A percentile compares a stretch with the other conserved stretches of the same genome.
Evolutionary conservation across 2,888 invertebrate species (phyloP).

Genomic region (Netelia inedita): DNA sequence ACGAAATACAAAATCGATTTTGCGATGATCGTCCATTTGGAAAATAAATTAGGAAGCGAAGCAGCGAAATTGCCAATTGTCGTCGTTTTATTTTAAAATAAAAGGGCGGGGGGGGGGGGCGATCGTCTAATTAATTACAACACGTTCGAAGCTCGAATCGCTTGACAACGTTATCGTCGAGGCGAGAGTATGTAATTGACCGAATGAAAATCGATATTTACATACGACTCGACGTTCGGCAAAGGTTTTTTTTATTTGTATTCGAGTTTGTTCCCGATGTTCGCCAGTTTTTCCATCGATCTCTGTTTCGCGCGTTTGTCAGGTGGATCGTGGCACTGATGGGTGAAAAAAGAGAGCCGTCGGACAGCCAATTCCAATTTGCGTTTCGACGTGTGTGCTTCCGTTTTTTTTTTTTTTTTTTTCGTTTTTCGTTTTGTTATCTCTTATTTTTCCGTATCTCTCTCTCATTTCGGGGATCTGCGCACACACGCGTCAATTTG

Average conservation of each 20-base stretch:
- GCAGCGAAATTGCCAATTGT: too few relatives aligned
- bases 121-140: background rate
- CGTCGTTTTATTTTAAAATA: too few relatives aligned
- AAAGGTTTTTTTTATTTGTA: background rate
- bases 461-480: slow-evolving; percentile 52
- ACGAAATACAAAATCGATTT: background rate
- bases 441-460: slow-evolving; percentile 34
- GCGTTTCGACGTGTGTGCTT: slow-evolving; percentile 27
- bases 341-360: slow-evolving; percentile 49
- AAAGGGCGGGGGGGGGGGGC: too few relatives aligned
- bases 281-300: slow-evolving; percentile 22
- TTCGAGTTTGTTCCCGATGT: slow-evolving; percentile 27
- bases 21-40: too few relatives aligned
- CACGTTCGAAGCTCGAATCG: background rate
- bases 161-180: background rate
- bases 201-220: background rate
- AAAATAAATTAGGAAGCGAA: too few relatives aligned
- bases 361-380: slow-evolving; percentile 65
- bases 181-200: slow-evolving; percentile 1
- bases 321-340: slow-evolving; percentile 46
- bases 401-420: slow-evolving; percentile 17
- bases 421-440: background rate
- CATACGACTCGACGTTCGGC: background rate
- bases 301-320: slow-evolving; percentile 19
- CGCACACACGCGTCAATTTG: slow-evolving; percentile 59